Evolutionary conservation across 2,797 vertebrate genomes (phyloP).

Genomic region (Manis crassicaudata): DNA sequence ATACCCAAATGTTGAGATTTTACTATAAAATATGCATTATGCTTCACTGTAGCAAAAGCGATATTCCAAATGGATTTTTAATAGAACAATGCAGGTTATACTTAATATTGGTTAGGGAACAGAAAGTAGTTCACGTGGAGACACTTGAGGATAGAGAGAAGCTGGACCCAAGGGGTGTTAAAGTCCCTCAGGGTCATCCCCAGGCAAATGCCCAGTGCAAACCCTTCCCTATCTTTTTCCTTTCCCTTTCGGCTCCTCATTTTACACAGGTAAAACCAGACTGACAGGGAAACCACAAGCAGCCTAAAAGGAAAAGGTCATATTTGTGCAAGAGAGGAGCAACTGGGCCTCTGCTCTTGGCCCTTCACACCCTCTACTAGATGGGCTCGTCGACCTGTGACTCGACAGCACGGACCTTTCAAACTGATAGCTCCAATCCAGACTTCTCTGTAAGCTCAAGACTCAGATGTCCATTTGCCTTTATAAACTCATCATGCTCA

Average conservation of each 20-base stretch:
- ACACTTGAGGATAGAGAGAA: not conserved
- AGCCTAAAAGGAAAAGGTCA: not conserved
- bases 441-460: not conserved
- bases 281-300: slow-evolving; percentile 10
- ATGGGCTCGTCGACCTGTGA: not conserved
- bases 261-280: not conserved
- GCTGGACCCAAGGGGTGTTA: not conserved
- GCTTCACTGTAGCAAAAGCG: not conserved
- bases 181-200: not conserved
- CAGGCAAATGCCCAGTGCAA: not conserved
- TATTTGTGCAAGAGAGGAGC: not conserved
- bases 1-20: slow-evolving; percentile 39
- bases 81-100: not conserved
- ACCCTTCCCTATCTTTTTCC: not conserved
- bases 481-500: not conserved
- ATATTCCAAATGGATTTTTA: slow-evolving; percentile 14
- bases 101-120: not conserved
- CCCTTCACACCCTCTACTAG: not conserved
- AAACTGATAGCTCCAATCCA: not conserved
- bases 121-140: not conserved
- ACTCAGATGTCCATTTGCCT: not conserved
- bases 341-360: not conserved
- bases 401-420: not conserved
- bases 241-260: not conserved
- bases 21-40: slow-evolving; percentile 39